Evolutionary conservation across 2,797 vertebrate species (phyloP).

Genomic region (Okamejei kenojei): DNA sequence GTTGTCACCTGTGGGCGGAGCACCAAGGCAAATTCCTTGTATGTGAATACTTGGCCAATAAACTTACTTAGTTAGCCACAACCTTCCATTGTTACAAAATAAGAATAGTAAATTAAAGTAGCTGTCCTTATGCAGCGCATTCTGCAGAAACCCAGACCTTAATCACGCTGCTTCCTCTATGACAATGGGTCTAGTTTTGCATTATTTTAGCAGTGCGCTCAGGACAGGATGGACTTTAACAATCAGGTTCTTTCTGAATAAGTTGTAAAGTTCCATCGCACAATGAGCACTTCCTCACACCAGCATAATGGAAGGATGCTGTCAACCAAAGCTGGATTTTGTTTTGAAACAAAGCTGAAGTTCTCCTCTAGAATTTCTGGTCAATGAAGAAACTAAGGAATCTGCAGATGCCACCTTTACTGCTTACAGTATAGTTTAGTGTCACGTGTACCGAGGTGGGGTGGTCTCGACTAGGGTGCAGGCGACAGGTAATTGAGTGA

Average conservation of each 20-base stretch:
- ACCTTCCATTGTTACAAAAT: neutral
- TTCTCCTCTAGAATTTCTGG: neutral
- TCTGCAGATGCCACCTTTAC: no score
- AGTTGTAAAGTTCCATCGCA: neutral
- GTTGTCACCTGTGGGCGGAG: no score
- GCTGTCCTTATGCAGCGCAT: neutral
- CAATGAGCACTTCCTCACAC: neutral
- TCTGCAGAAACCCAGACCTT: neutral
- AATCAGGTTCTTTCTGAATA: conserved; percentile 12
- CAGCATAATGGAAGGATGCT: conserved; percentile 10
- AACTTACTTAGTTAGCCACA: no score
- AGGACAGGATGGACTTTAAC: conserved; percentile 16
- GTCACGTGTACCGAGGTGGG: no score
- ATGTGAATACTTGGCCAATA: no score
- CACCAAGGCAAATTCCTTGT: no score
- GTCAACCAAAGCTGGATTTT: neutral
- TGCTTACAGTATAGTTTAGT: no score
- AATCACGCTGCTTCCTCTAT: neutral
- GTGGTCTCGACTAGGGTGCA: no score
- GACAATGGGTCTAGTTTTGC: neutral
- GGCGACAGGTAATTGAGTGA: no score
- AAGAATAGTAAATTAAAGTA: neutral
- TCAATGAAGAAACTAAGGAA: neutral
- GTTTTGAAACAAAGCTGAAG: neutral
- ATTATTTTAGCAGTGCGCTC: conserved; percentile 2